These are phyloP conservation scores for Lipotes vexillifer DNA, from an alignment of 2,113 vertebrate species.

Conservation along the genomic window DNA sequence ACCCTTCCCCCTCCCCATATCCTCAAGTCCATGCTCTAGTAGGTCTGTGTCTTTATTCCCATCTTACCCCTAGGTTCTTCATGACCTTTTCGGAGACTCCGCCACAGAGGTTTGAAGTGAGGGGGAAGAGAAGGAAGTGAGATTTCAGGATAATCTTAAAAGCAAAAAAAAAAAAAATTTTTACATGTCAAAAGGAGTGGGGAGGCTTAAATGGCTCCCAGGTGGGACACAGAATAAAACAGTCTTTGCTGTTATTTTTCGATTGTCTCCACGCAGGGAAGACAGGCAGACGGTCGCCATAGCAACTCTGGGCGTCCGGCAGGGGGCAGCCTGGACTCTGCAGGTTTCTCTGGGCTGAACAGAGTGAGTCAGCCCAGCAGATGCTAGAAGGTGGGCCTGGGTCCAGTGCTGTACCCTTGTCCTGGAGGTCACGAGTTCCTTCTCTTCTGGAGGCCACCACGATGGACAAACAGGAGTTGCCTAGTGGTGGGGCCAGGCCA, in stretches of 20 bases:
- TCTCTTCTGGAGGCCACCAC: neutral
- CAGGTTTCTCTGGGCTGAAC: conserved; percentile 20
- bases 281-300: conserved; percentile 74
- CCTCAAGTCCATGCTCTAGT: too few relatives aligned
- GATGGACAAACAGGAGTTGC: neutral
- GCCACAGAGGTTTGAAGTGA: conserved; percentile 63
- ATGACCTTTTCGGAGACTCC: neutral
- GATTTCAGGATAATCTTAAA: conserved; percentile 80
- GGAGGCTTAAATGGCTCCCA: conserved; percentile 82
- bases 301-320: conserved; percentile 74
- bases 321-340: conserved; percentile 19
- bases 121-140: conserved; percentile 65
- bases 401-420: neutral
- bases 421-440: neutral
- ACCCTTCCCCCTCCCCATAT: too few relatives aligned
- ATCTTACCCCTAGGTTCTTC: too few relatives aligned
- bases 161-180: conserved; percentile 67
- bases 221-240: conserved; percentile 81
- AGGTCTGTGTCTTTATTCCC: too few relatives aligned
- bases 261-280: conserved; percentile 63
- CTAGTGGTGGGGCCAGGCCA: neutral
- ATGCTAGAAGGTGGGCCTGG: neutral
- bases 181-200: conserved; percentile 79
- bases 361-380: neutral
- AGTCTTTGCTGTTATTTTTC: conserved; percentile 70